Conservation (phyloP, 2,888 invertebrate genomes). For the Zhuqinia jingwanae region DNA sequence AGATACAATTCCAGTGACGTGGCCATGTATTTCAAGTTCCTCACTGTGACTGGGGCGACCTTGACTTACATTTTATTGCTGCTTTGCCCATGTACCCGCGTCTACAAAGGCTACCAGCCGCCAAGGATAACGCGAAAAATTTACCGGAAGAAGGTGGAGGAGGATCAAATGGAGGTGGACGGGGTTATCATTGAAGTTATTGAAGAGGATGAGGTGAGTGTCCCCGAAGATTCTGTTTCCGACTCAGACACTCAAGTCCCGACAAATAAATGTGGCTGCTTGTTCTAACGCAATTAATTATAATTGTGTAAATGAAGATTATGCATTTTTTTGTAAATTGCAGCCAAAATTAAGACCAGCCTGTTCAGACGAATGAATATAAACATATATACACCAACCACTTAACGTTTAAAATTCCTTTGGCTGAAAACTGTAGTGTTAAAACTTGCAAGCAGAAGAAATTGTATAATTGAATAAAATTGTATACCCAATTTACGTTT, state of each 20-base stretch:
- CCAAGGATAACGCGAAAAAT: not conserved
- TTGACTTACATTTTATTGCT: not conserved
- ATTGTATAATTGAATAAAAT: too few species aligned
- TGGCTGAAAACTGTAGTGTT: not conserved
- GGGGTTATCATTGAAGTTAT: too few species aligned
- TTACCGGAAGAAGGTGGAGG: not conserved
- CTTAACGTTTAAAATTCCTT: not conserved
- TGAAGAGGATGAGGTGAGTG: not conserved
- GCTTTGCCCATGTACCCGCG: not conserved
- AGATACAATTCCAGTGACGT: constrained; percentile 26
- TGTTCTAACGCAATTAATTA: not conserved
- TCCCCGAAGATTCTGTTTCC: not conserved
- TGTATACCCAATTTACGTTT: not conserved
- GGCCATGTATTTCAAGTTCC: constrained; percentile 13
- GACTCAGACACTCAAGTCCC: not conserved
- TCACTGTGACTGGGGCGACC: not conserved
- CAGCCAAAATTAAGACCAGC: not conserved
- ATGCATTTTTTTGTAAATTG: constrained; percentile 13
- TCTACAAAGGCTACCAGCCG: not conserved
- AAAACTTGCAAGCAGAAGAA: too few species aligned
- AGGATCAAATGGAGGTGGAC: not conserved
- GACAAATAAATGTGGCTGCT: constrained; percentile 15
- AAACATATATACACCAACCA: not conserved
- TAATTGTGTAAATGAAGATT: too few species aligned
- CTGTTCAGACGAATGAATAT: not conserved